These are phyloP conservation scores for Eubasilissa regina DNA, from an alignment of 1,140 invertebrate genomes.

Conservation along the genomic window DNA sequence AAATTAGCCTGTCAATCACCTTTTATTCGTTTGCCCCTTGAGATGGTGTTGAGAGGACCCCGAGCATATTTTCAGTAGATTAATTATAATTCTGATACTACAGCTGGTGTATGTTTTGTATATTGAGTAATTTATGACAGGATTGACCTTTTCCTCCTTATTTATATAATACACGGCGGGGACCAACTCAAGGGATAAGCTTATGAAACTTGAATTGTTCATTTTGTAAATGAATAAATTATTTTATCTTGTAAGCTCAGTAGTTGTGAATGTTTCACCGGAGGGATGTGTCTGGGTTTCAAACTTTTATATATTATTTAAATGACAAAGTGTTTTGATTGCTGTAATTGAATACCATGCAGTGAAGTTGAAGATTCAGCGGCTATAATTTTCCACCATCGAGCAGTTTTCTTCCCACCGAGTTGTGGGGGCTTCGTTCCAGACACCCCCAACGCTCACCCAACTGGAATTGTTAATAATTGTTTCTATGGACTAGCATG, in stretches of 20 bases:
- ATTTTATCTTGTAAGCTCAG: conserved; percentile 14
- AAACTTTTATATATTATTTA: conserved; percentile 57
- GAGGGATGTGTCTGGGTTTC: conserved; percentile 49
- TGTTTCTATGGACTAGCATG: conserved; percentile 40
- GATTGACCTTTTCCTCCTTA: background rate
- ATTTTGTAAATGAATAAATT: conserved; percentile 38
- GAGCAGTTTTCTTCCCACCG: conserved; percentile 15
- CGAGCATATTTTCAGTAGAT: background rate
- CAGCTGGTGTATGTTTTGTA: too few species aligned
- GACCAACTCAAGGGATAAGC: background rate
- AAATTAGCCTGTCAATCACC: background rate
- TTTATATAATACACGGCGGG: background rate
- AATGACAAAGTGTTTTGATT: conserved; percentile 53
- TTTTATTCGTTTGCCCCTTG: background rate
- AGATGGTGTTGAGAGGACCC: background rate
- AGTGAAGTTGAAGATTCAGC: conserved; percentile 41
- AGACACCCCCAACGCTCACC: background rate
- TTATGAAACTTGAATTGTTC: background rate
- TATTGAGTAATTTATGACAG: too few species aligned
- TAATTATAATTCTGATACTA: too few species aligned
- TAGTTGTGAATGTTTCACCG: conserved; percentile 14
- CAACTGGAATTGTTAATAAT: conserved; percentile 41
- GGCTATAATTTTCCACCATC: too few species aligned
- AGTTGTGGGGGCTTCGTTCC: background rate
- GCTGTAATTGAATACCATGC: conserved; percentile 47